Evolutionary conservation across 1,140 invertebrate species (phyloP).

Genomic region (Brachionus sp.): DNA sequence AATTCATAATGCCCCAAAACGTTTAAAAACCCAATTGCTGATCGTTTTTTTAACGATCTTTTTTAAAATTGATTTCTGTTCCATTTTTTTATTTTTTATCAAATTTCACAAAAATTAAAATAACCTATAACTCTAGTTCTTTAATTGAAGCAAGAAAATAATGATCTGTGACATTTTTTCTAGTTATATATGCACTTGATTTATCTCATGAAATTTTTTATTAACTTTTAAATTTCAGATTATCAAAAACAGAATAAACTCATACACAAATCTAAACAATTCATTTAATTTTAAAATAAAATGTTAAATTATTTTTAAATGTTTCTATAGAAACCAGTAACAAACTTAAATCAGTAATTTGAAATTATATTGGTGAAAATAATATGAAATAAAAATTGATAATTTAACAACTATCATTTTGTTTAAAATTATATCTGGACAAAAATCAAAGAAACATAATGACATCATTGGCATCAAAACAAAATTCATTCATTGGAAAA

Average conservation of each 20-base stretch:
- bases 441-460: neutral
- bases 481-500: neutral
- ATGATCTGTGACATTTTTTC: too few species aligned
- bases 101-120: too few species aligned
- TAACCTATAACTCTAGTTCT: too few species aligned
- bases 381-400: constrained; percentile 29
- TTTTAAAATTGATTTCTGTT: too few species aligned
- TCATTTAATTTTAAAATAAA: neutral
- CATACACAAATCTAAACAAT: neutral
- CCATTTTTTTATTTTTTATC: too few species aligned
- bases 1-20: too few species aligned
- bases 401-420: neutral
- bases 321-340: neutral
- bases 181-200: too few species aligned
- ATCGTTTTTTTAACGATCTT: too few species aligned
- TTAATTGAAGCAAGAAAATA: too few species aligned
- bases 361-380: constrained; percentile 16
- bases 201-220: too few species aligned
- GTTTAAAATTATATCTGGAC: neutral
- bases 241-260: neutral
- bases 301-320: neutral
- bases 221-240: neutral
- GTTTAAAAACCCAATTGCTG: too few species aligned
- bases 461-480: neutral
- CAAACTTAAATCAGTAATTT: constrained; percentile 33